Evolutionary conservation across 1,140 invertebrate genomes (phyloP).

Genomic region (Phocides pigmalion): DNA sequence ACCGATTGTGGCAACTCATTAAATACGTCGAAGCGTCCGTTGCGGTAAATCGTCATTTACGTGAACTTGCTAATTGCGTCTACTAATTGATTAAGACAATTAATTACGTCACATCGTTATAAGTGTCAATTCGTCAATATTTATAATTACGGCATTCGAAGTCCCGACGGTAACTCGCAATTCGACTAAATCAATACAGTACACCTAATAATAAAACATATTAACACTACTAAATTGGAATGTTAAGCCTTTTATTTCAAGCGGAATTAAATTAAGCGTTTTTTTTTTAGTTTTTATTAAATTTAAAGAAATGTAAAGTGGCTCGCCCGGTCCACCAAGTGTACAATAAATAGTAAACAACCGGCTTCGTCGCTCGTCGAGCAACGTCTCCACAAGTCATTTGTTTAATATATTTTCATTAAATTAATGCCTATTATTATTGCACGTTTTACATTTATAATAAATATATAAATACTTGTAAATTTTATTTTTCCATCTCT

Average conservation of each 20-base stretch:
- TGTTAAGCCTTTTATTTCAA: slow-evolving; percentile 70
- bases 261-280: slow-evolving; percentile 71
- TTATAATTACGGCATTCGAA: slow-evolving; percentile 33
- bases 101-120: background rate
- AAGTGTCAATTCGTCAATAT: slow-evolving; percentile 10
- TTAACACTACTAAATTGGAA: slow-evolving; percentile 71
- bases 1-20: slow-evolving; percentile 8
- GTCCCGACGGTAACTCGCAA: slow-evolving; percentile 67
- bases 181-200: slow-evolving; percentile 75
- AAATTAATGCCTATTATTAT: slow-evolving; percentile 83
- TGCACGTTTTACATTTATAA: slow-evolving; percentile 83
- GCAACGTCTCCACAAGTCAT: slow-evolving; percentile 73
- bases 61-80: too few relatives aligned
- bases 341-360: slow-evolving; percentile 81
- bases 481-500: slow-evolving; percentile 80
- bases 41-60: background rate
- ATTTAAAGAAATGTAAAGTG: slow-evolving; percentile 54
- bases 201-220: slow-evolving; percentile 73
- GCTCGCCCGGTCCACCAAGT: slow-evolving; percentile 59
- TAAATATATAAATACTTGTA: slow-evolving; percentile 84
- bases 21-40: slow-evolving; percentile 35
- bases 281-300: slow-evolving; percentile 57
- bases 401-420: slow-evolving; percentile 81
- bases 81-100: background rate
- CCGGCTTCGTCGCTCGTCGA: slow-evolving; percentile 8